A percentile compares a stretch with the other conserved stretches of the same genome.
These are phyloP conservation scores for Aptenodytes forsteri DNA, from an alignment of 2,113 vertebrate species.

Conservation along the genomic window DNA sequence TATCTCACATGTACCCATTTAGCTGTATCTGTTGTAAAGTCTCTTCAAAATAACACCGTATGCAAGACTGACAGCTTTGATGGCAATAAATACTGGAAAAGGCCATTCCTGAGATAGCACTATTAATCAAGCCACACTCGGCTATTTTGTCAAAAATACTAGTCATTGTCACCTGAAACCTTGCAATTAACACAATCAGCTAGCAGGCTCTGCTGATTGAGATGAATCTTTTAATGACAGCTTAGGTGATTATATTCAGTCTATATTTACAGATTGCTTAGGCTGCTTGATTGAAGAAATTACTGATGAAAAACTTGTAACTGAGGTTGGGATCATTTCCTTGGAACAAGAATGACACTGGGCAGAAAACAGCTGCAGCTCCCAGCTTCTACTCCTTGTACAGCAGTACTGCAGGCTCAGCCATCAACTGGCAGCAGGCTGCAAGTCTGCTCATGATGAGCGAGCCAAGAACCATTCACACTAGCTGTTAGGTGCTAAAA, in stretches of 20 bases:
- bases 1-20: not conserved
- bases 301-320: not conserved
- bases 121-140: not conserved
- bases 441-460: fast-evolving
- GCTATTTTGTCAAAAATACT: conserved; percentile 14
- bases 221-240: conserved; percentile 9
- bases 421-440: not conserved
- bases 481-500: not conserved
- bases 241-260: not conserved
- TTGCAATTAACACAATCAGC: not conserved
- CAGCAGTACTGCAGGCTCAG: not conserved
- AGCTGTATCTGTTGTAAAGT: not conserved
- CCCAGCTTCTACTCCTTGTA: not conserved
- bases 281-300: not conserved
- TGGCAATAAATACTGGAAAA: not conserved
- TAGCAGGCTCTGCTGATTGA: conserved; percentile 9
- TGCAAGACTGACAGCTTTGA: not conserved
- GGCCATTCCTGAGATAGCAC: not conserved
- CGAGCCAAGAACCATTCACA: not conserved
- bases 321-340: not conserved
- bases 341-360: not conserved
- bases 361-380: not conserved
- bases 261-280: conserved; percentile 11
- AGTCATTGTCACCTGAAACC: not conserved
- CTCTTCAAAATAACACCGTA: not conserved